A percentile compares a stretch with the other conserved stretches of the same genome.
Evolutionary conservation across 2,113 vertebrate genomes (phyloP).

Genomic region (Gasterosteus nipponicus): DNA sequence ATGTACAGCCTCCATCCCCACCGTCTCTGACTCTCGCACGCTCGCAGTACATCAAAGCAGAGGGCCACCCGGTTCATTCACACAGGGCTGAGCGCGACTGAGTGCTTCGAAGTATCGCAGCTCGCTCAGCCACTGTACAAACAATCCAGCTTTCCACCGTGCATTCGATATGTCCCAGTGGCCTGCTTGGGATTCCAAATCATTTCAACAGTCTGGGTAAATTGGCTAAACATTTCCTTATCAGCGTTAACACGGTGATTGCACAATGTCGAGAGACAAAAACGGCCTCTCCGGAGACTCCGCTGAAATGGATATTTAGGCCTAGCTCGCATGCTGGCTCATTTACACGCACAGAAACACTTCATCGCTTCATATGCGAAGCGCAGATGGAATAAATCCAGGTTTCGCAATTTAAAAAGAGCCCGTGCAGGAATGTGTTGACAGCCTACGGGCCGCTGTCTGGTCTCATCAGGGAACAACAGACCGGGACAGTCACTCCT

Average conservation of each 20-base stretch:
- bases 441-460: conserved; percentile 62
- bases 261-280: conserved; percentile 54
- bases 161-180: conserved; percentile 55
- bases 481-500: conserved; percentile 32
- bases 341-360: conserved; percentile 57
- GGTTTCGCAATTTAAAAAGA: conserved; percentile 56
- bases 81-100: conserved; percentile 7
- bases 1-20: conserved; percentile 28
- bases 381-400: conserved; percentile 26
- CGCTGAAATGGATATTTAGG: conserved; percentile 58
- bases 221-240: conserved; percentile 69
- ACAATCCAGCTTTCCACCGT: conserved; percentile 60
- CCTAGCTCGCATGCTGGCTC: conserved; percentile 27
- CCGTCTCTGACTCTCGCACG: not conserved
- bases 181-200: conserved; percentile 60
- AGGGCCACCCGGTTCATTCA: conserved; percentile 2
- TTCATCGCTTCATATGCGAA: conserved; percentile 45
- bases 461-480: conserved; percentile 53
- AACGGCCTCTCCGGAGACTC: conserved; percentile 38
- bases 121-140: conserved; percentile 45
- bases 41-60: conserved; percentile 1
- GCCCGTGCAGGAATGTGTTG: conserved; percentile 59
- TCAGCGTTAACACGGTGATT: conserved; percentile 50
- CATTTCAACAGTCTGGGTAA: conserved; percentile 66
- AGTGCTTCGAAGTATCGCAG: conserved; percentile 42